phyloP scores from a whole-genome alignment of 2,888 invertebrate species.

The Noctuana brunneofusca region DNA sequence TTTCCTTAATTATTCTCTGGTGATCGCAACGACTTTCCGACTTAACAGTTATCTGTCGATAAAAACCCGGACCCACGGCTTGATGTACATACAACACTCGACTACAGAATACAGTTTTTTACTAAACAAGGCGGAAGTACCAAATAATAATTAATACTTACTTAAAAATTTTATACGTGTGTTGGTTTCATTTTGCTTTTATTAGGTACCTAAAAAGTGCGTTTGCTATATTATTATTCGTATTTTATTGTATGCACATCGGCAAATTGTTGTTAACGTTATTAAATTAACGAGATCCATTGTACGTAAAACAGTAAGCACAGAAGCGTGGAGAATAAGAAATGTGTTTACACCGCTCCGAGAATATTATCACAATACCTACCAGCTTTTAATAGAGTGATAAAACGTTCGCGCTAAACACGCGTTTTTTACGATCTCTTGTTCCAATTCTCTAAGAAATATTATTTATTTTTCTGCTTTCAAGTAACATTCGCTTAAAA shows the following conservation, averaged over 20 bases:
- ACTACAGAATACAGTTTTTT: too few relatives aligned
- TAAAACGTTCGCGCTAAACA: slow-evolving; percentile 64
- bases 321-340: slow-evolving; percentile 45
- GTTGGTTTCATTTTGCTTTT: too few relatives aligned
- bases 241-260: neutral
- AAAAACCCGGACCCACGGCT: too few relatives aligned
- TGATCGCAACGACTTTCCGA: too few relatives aligned
- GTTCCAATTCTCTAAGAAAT: slow-evolving; percentile 45
- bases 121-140: too few relatives aligned
- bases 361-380: slow-evolving; percentile 53
- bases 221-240: neutral
- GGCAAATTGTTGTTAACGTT: neutral
- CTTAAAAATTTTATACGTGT: too few relatives aligned
- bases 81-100: too few relatives aligned
- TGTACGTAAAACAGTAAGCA: slow-evolving; percentile 35
- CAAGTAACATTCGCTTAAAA: slow-evolving; percentile 20
- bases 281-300: slow-evolving; percentile 5
- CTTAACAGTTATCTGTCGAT: too few relatives aligned
- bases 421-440: slow-evolving; percentile 61
- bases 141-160: too few relatives aligned
- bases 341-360: slow-evolving; percentile 46
- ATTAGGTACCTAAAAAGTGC: neutral
- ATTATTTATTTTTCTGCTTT: slow-evolving; percentile 30
- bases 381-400: slow-evolving; percentile 73
- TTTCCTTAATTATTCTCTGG: too few relatives aligned